Evolutionary conservation across 2,888 invertebrate species (phyloP), one percentile per base, ranked within the genome.

Genomic region (Rhamnusium bicolor): DNA sequence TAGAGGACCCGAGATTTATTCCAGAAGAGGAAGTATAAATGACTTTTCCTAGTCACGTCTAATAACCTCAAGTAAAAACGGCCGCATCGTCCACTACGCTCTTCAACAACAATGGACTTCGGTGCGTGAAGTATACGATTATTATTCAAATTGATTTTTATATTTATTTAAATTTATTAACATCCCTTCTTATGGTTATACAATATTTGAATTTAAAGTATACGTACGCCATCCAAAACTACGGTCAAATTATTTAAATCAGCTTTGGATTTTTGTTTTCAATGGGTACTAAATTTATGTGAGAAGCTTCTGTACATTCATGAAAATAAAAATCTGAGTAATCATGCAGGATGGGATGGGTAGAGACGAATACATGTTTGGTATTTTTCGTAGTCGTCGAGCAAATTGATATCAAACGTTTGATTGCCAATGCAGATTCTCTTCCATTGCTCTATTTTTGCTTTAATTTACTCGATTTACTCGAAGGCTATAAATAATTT

Each of bases 31-130:
- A 80, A 80, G 76, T 72, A 60, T 76, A 61, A 81, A 82, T 83
- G 82, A 79, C 73, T 72, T 79, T 81, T 81, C 80, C 75, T 76
- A 79, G 79, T 82, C 84, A 83, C 82, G 83, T 82, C 62, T 68
- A 53, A 21, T 54, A 65, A 70, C 73, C 53, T 62, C 40, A 65
- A 72, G 70, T 63, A 73, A 75, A 75, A 16, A 65, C 63, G 69
- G 68, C 49, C 32, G 46, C 40, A 56, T 67, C 71, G 54, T 72
- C 67, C 51, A 69, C 65, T 51, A 65, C 29, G 18, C 5, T 53
- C 53, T 8, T 14, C 56, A 21, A 69, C 73, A 80, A 86, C 85
- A 85, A 87, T 87, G 87, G 86, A 86, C 81, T 83, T 87, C 73
- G 87, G 87, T 87, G 81, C 82, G 87, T 84, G 77, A 82, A 83